Conservation (phyloP, 2,113 vertebrate species). For the Struthidea cinerea region DNA sequence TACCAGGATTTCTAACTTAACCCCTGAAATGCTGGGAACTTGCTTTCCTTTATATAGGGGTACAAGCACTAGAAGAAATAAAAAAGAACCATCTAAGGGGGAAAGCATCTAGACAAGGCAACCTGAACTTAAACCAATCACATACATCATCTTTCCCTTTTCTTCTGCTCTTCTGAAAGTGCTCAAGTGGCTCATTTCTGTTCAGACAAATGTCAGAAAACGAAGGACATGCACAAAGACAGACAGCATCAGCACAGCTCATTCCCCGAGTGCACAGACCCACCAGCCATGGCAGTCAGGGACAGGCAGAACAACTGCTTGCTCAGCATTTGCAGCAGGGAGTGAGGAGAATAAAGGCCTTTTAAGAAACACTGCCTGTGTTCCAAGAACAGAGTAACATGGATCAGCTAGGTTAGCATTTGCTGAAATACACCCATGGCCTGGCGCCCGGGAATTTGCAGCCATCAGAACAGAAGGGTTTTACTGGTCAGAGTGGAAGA, state of each 20-base stretch:
- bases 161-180: neutral
- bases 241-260: neutral
- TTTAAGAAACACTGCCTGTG: neutral
- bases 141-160: neutral
- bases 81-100: neutral
- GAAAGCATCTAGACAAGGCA: neutral
- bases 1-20: neutral
- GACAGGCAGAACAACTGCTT: neutral
- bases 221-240: neutral
- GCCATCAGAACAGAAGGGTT: neutral
- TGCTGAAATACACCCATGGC: neutral
- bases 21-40: neutral
- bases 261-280: neutral
- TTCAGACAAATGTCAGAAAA: neutral
- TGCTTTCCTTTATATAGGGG: neutral
- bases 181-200: neutral
- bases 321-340: neutral
- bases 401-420: neutral
- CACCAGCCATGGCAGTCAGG: neutral
- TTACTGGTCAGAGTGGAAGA: neutral
- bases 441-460: neutral
- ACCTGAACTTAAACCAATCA: neutral
- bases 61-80: neutral
- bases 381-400: neutral
- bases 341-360: neutral